Evolutionary conservation across 2,113 vertebrate genomes (phyloP).

Genomic region (Xiphophorus maculatus): DNA sequence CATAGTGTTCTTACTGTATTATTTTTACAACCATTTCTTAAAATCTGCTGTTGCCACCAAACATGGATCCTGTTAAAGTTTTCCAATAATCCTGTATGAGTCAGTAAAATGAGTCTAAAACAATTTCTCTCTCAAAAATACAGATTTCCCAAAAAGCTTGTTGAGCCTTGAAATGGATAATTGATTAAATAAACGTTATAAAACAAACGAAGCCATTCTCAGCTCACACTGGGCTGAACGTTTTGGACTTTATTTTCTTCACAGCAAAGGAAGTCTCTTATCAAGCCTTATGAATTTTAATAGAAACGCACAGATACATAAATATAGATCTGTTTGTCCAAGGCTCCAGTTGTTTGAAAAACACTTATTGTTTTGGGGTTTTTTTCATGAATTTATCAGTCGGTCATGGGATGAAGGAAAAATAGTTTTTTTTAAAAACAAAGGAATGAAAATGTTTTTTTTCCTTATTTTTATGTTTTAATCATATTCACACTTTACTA

Average conservation of each 20-base stretch:
- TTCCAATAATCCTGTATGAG: too few species aligned
- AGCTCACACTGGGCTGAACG: conserved; percentile 25
- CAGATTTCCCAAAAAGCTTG: not conserved
- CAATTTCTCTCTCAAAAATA: not conserved
- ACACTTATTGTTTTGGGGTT: conserved; percentile 59
- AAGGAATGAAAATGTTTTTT: conserved; percentile 5
- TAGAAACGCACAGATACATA: conserved; percentile 67
- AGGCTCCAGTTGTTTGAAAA: conserved; percentile 61
- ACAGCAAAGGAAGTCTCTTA: conserved; percentile 66
- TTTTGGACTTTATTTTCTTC: conserved; percentile 35
- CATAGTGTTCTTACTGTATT: too few species aligned
- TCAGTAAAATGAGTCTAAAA: not conserved
- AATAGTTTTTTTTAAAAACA: conserved; percentile 44
- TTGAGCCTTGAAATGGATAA: not conserved
- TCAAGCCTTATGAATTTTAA: conserved; percentile 79
- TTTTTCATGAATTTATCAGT: conserved; percentile 79
- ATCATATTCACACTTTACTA: not conserved
- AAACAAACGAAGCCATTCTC: conserved; percentile 2
- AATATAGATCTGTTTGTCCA: conserved; percentile 49
- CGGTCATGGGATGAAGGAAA: conserved; percentile 35
- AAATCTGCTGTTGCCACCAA: too few species aligned
- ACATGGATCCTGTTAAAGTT: too few species aligned
- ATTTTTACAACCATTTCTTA: too few species aligned
- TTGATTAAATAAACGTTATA: not conserved
- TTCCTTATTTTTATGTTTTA: too few species aligned